Evolutionary conservation across 2,888 invertebrate species (phyloP).

Genomic region (Willowsia nigromaculata): DNA sequence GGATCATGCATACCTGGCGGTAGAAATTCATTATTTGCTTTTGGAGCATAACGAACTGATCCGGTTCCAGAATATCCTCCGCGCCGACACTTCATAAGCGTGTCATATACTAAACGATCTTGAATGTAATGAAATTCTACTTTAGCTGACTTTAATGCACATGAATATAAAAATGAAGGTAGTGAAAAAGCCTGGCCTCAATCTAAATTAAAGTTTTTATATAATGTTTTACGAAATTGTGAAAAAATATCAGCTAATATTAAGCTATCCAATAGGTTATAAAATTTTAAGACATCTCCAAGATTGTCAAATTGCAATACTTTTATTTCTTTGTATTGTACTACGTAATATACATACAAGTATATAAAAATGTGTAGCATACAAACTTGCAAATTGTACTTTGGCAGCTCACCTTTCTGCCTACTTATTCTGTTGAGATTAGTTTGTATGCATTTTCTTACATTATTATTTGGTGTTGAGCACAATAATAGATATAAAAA

Average conservation of each 20-base stretch:
- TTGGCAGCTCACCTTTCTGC: too few species aligned
- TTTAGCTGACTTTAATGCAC: not conserved
- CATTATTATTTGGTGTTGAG: too few species aligned
- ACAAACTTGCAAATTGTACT: too few species aligned
- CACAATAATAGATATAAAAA: too few species aligned
- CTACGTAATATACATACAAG: too few species aligned
- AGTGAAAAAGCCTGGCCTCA: not conserved
- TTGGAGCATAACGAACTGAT: not conserved
- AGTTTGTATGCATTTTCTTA: too few species aligned
- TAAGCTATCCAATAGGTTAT: not conserved
- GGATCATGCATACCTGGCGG: not conserved
- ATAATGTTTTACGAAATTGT: not conserved
- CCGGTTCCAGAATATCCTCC: not conserved
- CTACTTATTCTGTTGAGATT: too few species aligned
- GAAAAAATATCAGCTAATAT: not conserved
- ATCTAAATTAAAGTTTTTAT: not conserved
- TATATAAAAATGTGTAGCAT: too few species aligned
- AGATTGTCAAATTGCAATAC: too few species aligned
- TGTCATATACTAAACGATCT: not conserved
- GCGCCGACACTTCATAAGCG: not conserved
- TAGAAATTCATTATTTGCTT: not conserved
- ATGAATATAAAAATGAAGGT: not conserved
- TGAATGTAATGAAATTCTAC: not conserved
- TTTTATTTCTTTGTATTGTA: too few species aligned
- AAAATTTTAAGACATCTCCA: not conserved